Evolutionary conservation across 2,888 invertebrate species (phyloP), one percentile per base, ranked within the genome.

Genomic region (Timema podura): DNA sequence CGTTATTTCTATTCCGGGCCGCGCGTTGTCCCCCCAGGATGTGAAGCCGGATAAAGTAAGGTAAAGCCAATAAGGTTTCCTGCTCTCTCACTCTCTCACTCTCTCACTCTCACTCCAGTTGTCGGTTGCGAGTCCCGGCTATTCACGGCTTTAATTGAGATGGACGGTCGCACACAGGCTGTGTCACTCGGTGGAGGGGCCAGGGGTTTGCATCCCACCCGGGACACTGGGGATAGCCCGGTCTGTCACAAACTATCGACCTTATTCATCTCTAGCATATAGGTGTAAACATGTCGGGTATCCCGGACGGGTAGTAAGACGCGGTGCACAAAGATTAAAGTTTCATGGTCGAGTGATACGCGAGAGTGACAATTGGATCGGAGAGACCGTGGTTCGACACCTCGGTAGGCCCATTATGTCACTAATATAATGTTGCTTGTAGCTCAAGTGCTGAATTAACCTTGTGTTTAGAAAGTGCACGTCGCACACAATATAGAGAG

Each of bases 121-220:
- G 30, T 30, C 30, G 30, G 30, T 30, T 3, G 30, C 30, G 30
- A 30, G 30, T 30, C 30, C 30, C 30, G 30, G 30, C 30, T 48
- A 61, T 68, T 68, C 68, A 48, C 68, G 30, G 68, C 59, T 68
- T 68, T 68, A 68, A 79, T 79, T 79, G 74, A 75, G 73, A 70
- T 74, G 73, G 72, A 61, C 61, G 61, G 61, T 13, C 16, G 57
- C 13, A 30, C 6, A 15, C 57, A 30, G 8, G 15, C 8, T 16
- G 57, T 9, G 8, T 13, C 8, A 49, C 9, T 49, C 11, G 9
- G 9, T 15, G 57, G 61, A 30, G 61, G 61, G 61, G 13, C 5
- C 5, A 13, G 61, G 9, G 30, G 30, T 30, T 30, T 30, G 30
- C 3, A 30, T 30, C 30, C 30, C 30, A 30, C 30, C 30, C 30